Conservation (phyloP, 2,888 invertebrate species). For the Leistus spinibarbis region DNA sequence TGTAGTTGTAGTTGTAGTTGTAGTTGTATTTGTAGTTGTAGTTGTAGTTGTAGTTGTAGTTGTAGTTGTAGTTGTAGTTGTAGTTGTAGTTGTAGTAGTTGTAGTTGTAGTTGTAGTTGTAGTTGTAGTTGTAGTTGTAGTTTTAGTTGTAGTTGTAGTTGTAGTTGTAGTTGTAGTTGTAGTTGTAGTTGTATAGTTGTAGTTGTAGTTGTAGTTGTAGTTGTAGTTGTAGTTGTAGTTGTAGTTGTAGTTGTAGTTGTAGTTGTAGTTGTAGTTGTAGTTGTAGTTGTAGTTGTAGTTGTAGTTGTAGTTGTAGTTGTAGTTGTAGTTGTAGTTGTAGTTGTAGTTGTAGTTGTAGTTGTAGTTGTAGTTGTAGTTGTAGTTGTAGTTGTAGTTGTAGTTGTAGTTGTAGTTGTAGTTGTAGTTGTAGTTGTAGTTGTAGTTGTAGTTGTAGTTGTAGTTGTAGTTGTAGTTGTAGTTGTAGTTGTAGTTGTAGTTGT, state of each 20-base stretch:
- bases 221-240: constrained; percentile 14
- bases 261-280: too few species aligned
- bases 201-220: constrained; percentile 12
- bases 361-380: constrained; percentile 2
- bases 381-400: constrained; percentile 14
- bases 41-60: constrained; percentile 7
- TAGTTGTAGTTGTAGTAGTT: constrained; percentile 16
- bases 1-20: constrained; percentile 33
- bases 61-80: constrained; percentile 7
- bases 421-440: constrained; percentile 19
- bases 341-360: constrained; percentile 12
- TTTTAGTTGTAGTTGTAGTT: background rate
- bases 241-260: background rate
- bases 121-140: constrained; percentile 18
- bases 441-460: constrained; percentile 13
- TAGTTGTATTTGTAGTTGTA: constrained; percentile 23
- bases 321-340: constrained; percentile 15
- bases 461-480: constrained; percentile 23
- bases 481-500: constrained; percentile 26
- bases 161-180: constrained; percentile 1
- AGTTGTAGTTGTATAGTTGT: background rate
- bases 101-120: constrained; percentile 19
- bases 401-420: constrained; percentile 18
- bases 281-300: constrained; percentile 2
- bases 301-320: constrained; percentile 13